phyloP scores from a whole-genome alignment of 92 coral and sea anemone species.

The Porites rus region DNA sequence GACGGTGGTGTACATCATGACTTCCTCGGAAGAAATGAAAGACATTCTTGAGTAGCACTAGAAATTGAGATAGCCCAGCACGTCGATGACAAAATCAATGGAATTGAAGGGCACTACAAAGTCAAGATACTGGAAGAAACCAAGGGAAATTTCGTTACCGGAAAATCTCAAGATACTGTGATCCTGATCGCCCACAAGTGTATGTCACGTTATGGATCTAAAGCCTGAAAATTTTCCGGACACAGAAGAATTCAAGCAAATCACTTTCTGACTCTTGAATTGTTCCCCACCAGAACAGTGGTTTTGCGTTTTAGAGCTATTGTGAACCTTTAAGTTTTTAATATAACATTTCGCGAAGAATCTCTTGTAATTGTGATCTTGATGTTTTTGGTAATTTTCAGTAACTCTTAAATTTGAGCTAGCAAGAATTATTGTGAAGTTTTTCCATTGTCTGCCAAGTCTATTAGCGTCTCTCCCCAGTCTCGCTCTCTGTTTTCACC shows the following conservation, averaged over 20 bases:
- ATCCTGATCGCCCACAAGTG: constrained; percentile 31
- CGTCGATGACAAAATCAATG: constrained; percentile 7
- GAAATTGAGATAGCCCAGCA: background rate
- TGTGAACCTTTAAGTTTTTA: too few species aligned
- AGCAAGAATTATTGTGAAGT: too few species aligned
- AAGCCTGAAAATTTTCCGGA: constrained; percentile 17
- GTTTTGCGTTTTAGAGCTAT: too few species aligned
- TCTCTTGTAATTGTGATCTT: too few species aligned
- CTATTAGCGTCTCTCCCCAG: too few species aligned
- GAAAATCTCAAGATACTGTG: constrained; percentile 25
- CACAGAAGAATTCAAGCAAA: constrained; percentile 2
- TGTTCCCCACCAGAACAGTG: background rate
- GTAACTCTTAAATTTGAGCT: too few species aligned
- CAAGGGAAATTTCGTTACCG: background rate
- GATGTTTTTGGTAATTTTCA: too few species aligned
- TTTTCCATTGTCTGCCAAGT: too few species aligned
- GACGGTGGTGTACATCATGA: constrained; percentile 6
- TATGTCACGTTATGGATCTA: constrained; percentile 19
- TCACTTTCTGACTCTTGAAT: background rate
- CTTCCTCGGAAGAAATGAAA: constrained; percentile 6
- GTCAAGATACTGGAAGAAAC: constrained; percentile 24
- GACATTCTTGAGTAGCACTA: constrained; percentile 35
- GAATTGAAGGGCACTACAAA: constrained; percentile 32
- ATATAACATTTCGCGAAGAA: too few species aligned
- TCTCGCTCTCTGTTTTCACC: too few species aligned